A percentile compares a stretch with the other conserved stretches of the same genome.
Evolutionary conservation across 2,888 invertebrate genomes (phyloP).

Genomic region (Pristionchus japonicus): DNA sequence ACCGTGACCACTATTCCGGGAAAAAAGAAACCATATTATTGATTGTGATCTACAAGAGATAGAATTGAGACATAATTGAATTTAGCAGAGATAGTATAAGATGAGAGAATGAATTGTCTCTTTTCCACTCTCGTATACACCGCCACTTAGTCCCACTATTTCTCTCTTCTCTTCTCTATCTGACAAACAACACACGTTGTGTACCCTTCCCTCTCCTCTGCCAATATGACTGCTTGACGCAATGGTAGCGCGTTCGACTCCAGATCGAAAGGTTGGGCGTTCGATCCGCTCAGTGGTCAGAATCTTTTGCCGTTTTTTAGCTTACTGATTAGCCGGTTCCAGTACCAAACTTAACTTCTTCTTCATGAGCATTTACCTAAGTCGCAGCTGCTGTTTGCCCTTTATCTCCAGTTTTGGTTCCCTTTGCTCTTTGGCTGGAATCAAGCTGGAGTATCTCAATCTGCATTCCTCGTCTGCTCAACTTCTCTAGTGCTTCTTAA

Average conservation of each 20-base stretch:
- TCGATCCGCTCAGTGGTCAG: constrained; percentile 49
- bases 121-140: not conserved
- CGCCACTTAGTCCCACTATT: not conserved
- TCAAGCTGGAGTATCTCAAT: constrained; percentile 44
- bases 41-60: not conserved
- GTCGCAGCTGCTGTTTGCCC: constrained; percentile 9
- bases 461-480: constrained; percentile 44
- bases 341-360: no score
- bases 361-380: no score
- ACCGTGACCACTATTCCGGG: no score
- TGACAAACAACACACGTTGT: not conserved
- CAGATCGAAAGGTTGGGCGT: constrained; percentile 50
- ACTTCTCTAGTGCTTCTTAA: constrained; percentile 30
- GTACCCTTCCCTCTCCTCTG: not conserved
- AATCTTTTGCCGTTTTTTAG: constrained; percentile 43
- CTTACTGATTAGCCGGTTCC: no score
- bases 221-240: constrained; percentile 46
- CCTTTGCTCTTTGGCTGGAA: constrained; percentile 13
- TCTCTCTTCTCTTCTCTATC: constrained; percentile 14
- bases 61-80: no score
- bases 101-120: no score
- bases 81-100: no score
- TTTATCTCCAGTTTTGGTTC: constrained; percentile 15
- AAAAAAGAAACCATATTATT: not conserved
- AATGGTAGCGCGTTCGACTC: constrained; percentile 50